These are phyloP conservation scores for Caenorhabditis panamensis DNA, from an alignment of 2,888 invertebrate genomes.

Conservation along the genomic window DNA sequence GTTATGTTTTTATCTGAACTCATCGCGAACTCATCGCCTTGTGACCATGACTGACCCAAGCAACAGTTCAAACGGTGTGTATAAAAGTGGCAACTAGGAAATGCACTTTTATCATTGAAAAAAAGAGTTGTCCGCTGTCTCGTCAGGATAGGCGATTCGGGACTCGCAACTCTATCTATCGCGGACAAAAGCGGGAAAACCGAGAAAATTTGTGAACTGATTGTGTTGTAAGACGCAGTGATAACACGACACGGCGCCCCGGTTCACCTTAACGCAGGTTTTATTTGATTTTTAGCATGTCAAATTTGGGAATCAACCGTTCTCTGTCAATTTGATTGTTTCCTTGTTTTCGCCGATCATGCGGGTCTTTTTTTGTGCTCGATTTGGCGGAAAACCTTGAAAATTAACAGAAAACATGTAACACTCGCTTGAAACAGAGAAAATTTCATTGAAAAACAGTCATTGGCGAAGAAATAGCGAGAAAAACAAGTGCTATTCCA, in stretches of 20 bases:
- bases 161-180: conserved; percentile 53
- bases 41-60: no score
- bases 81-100: not conserved
- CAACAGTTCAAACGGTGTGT: no score
- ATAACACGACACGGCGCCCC: conserved; percentile 31
- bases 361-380: no score
- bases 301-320: conserved; percentile 18
- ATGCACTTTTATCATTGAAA: conserved; percentile 46
- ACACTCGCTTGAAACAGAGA: no score
- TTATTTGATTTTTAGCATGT: conserved; percentile 47
- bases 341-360: not conserved
- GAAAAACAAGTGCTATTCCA: no score
- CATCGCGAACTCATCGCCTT: no score
- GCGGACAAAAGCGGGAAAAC: conserved; percentile 54
- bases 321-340: conserved; percentile 7
- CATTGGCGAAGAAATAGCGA: no score
- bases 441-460: no score
- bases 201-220: conserved; percentile 46
- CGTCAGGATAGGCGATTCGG: conserved; percentile 16
- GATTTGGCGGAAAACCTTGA: no score
- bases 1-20: no score
- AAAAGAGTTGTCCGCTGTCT: not conserved
- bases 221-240: conserved; percentile 41
- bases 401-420: no score
- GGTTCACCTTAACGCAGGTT: conserved; percentile 37